Percentiles rank a stretch among this genome's conserved stretches.
Conservation (phyloP, 1,140 invertebrate genomes). For the Drosophila parabipectinata region DNA sequence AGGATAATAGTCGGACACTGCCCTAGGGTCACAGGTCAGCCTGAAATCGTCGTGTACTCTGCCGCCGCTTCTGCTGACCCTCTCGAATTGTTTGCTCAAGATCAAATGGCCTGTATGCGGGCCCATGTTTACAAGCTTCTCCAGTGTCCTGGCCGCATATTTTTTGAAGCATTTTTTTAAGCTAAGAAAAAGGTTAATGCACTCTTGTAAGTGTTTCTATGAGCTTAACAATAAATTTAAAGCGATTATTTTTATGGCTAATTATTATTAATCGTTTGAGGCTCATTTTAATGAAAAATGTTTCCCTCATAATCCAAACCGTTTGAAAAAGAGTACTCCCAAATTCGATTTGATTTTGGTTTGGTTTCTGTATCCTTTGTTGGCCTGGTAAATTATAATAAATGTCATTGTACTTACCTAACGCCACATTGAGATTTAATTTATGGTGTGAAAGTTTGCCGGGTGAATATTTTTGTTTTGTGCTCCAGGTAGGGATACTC, state of each 20-base stretch:
- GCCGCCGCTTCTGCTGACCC: slow-evolving; percentile 53
- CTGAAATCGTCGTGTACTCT: slow-evolving; percentile 35
- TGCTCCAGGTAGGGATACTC: not conserved
- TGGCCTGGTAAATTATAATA: slow-evolving; percentile 70
- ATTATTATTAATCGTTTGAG: no score
- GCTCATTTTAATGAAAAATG: no score
- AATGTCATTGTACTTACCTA: slow-evolving; percentile 69
- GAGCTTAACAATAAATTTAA: slow-evolving; percentile 4
- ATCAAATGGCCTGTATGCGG: slow-evolving; percentile 68
- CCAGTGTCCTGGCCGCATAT: slow-evolving; percentile 34
- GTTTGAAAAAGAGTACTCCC: not conserved
- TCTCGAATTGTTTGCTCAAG: slow-evolving; percentile 71
- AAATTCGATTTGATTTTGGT: slow-evolving; percentile 6
- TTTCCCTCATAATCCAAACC: not conserved
- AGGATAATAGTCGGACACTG: slow-evolving; percentile 73
- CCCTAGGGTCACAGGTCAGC: slow-evolving; percentile 41
- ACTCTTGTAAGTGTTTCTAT: not conserved
- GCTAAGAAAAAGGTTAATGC: slow-evolving; percentile 14
- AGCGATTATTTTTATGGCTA: no score
- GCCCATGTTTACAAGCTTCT: slow-evolving; percentile 60
- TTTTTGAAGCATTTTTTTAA: not conserved
- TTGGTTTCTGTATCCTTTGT: slow-evolving; percentile 1
- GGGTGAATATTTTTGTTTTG: slow-evolving; percentile 26
- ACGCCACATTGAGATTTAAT: slow-evolving; percentile 72
- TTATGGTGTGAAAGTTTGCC: slow-evolving; percentile 72